Evolutionary conservation across 2,113 vertebrate species (phyloP).

Genomic region (Hyaena hyaena): DNA sequence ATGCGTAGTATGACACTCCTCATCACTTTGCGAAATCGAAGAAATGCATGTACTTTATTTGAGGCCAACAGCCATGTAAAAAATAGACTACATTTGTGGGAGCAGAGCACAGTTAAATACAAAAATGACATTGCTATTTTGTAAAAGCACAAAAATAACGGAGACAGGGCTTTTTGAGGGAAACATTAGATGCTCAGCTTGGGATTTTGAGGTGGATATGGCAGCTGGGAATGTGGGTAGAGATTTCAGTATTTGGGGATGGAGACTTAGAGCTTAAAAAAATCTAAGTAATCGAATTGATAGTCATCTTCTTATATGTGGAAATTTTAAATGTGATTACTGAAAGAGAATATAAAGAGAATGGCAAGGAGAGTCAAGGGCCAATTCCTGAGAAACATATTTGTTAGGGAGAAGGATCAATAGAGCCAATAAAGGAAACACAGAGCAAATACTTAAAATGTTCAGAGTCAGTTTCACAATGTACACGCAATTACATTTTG

Average conservation of each 20-base stretch:
- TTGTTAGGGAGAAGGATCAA: not conserved
- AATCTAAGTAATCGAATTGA: not conserved
- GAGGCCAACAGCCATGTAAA: not conserved
- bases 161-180: not conserved
- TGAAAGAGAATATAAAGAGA: not conserved
- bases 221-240: not conserved
- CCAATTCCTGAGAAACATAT: not conserved
- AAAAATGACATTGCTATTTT: not conserved
- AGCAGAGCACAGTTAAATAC: not conserved
- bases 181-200: not conserved
- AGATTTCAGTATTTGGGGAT: not conserved
- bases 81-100: not conserved
- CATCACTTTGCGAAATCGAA: not conserved
- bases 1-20: not conserved
- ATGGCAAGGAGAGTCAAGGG: not conserved
- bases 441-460: not conserved
- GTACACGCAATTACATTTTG: not conserved
- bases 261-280: not conserved
- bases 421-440: not conserved
- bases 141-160: not conserved
- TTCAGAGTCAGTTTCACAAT: not conserved
- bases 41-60: not conserved
- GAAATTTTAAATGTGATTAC: not conserved
- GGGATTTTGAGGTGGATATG: not conserved
- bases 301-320: not conserved